phyloP scores from a whole-genome alignment of 2,888 invertebrate genomes.

The Druceiella hillmani region DNA sequence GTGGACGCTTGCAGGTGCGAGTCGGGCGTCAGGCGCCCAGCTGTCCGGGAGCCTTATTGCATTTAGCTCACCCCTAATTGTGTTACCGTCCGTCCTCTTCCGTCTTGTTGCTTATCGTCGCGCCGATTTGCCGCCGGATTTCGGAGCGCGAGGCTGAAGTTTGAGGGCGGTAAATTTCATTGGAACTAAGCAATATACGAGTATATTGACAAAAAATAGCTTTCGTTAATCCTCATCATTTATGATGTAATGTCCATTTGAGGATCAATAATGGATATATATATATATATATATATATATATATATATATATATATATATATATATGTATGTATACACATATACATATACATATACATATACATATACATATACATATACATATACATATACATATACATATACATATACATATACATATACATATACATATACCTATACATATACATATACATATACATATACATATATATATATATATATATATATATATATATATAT shows the following conservation, averaged over 20 bases:
- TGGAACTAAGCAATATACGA: no score
- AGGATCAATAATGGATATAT: not conserved
- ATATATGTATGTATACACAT: constrained; percentile 2
- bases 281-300: constrained; percentile 1
- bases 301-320: constrained; percentile 1
- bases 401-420: not conserved
- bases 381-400: not conserved
- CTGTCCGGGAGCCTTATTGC: no score
- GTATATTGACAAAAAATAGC: no score
- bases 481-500: constrained; percentile 1
- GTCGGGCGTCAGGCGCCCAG: no score
- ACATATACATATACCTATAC: not conserved
- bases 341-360: constrained; percentile 3
- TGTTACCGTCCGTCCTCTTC: no score
- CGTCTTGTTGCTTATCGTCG: no score
- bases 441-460: constrained; percentile 1
- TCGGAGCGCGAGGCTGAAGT: no score
- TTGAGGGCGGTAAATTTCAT: no score
- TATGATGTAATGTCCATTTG: not conserved
- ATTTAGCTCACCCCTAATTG: no score
- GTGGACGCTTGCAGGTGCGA: no score
- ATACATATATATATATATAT: constrained; percentile 1
- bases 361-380: constrained; percentile 4
- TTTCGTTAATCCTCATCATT: not conserved
- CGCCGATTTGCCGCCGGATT: no score